A percentile compares a stretch with the other conserved stretches of the same genome.
Evolutionary conservation across 2,113 vertebrate species (phyloP).

Genomic region (Rhynchomys soricoides): DNA sequence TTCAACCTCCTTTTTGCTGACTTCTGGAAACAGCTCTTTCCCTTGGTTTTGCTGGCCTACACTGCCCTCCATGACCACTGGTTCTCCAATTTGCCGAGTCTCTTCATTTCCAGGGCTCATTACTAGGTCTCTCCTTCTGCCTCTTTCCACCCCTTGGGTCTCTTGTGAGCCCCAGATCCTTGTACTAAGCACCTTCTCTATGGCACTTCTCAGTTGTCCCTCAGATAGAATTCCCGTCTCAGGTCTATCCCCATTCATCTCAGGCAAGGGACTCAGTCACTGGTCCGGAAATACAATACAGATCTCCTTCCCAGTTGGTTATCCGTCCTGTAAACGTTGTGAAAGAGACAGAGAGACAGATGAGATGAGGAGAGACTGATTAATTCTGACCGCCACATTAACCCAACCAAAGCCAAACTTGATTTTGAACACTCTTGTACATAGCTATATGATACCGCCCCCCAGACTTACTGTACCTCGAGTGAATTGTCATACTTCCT

Average conservation of each 20-base stretch:
- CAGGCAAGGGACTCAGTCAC: background rate
- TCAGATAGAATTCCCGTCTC: background rate
- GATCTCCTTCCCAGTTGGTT: background rate
- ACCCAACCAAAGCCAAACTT: background rate
- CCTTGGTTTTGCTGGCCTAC: background rate
- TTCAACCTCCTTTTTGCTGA: slow-evolving; percentile 48
- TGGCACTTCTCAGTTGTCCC: background rate
- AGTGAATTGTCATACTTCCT: background rate
- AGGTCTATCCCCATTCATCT: background rate
- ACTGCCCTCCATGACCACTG: background rate
- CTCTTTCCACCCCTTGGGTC: background rate
- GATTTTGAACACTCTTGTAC: background rate
- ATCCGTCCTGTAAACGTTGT: background rate
- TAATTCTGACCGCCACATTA: slow-evolving; percentile 12
- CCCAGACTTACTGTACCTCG: background rate
- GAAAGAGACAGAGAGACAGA: background rate
- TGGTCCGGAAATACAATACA: background rate
- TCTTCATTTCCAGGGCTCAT: background rate
- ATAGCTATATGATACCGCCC: background rate
- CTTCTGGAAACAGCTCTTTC: slow-evolving; percentile 45
- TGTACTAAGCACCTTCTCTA: background rate
- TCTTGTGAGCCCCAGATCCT: slow-evolving; percentile 2
- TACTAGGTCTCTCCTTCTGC: background rate
- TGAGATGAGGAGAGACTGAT: background rate
- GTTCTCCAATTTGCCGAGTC: background rate